phyloP scores from a whole-genome alignment of 2,888 invertebrate species.

The Sesia bembeciformis region DNA sequence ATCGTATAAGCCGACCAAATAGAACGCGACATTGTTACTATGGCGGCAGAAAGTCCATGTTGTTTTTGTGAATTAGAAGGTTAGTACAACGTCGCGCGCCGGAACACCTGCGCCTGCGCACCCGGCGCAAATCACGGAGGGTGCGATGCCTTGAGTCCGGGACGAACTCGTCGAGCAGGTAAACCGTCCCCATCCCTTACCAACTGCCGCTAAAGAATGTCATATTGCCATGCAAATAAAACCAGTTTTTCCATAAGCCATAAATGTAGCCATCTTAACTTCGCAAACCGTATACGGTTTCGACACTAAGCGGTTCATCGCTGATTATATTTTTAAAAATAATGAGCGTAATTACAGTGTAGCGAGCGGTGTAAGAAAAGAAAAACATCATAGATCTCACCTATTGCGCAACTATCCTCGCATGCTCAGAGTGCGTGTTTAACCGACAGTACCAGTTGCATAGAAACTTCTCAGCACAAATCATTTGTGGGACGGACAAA shows the following conservation, averaged over 20 bases:
- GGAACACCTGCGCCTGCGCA: conserved; percentile 61
- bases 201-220: conserved; percentile 21
- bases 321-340: conserved; percentile 18
- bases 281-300: not conserved
- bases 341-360: conserved; percentile 25
- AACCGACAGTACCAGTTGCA: not conserved
- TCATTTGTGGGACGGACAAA: conserved; percentile 34
- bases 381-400: conserved; percentile 13
- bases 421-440: conserved; percentile 15
- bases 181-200: conserved; percentile 38
- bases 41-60: conserved; percentile 26
- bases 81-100: conserved; percentile 47
- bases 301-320: conserved; percentile 1
- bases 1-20: conserved; percentile 42
- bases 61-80: conserved; percentile 47
- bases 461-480: conserved; percentile 38
- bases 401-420: conserved; percentile 28
- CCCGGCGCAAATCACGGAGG: conserved; percentile 65
- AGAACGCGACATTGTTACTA: conserved; percentile 30
- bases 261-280: not conserved
- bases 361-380: conserved; percentile 12
- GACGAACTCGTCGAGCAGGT: conserved; percentile 45
- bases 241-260: conserved; percentile 22
- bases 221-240: conserved; percentile 21
- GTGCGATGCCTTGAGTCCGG: conserved; percentile 30